Evolutionary conservation across 2,797 vertebrate species (phyloP), one percentile per base, ranked within the genome.

Genomic region (Xiphophorus birchmanni): DNA sequence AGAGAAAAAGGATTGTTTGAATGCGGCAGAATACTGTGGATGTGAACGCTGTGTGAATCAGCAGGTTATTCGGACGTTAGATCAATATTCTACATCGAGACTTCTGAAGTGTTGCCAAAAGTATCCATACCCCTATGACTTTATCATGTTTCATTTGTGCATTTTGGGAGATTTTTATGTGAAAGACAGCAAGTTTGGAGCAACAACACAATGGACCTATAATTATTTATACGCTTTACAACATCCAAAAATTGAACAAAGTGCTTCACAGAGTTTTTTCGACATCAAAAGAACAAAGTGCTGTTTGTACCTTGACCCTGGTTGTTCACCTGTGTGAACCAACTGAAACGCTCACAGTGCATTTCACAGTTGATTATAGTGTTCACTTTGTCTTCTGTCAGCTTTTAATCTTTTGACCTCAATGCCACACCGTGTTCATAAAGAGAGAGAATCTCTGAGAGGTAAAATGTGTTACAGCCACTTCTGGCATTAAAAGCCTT

Each of bases 1-100:
- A 12, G 52, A 82, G 77, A 45, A 71, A 3, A 74, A 76, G 77
- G 74, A 78, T 77, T 5, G 35, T 58, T 45, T 81, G 77, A 88
- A 77, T 63, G 81, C 52, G 42, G 71, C 2, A 18, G 26, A 63
- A 35, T 4, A 42, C 18, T 29, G 44, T 47, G 17, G 32, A 35
- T 69, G 37, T 54, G 18, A n/a, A 40, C 76, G 74, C 42, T 11
- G 11, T 74, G 12, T 73, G 35, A 72, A 1, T 54, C 26, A 26
- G 75, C 5, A 37, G 26, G 73, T 60, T 37, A 65, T 21, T 37
- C 18, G 63, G 63, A 37, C 32, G n/a, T 72, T 23, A 73, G 17
- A 26, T 45, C 12, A 79, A 52, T 21, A 23, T 17, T 13, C 18
- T 9, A 74, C 35, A 84, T 54, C 42, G 18, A 78, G 3, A 75